Evolutionary conservation across 1,140 invertebrate species (phyloP).

Genomic region (Mizuhopecten yessoensis): DNA sequence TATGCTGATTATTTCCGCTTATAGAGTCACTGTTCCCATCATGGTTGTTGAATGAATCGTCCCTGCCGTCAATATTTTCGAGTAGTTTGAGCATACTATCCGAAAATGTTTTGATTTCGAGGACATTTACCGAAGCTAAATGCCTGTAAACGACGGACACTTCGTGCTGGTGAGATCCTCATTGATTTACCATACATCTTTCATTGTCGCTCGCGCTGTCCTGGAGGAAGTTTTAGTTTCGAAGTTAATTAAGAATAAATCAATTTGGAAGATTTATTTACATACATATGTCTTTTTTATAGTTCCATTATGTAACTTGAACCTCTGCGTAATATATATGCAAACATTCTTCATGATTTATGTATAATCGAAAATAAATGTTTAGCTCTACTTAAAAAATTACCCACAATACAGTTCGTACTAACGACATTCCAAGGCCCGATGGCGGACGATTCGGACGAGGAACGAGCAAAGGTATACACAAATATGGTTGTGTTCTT

Average conservation of each 20-base stretch:
- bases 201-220: conserved; percentile 21
- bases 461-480: conserved; percentile 7
- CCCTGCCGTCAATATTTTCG: conserved; percentile 15
- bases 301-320: too few relatives aligned
- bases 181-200: conserved; percentile 21
- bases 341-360: not conserved
- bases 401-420: conserved; percentile 25
- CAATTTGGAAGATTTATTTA: too few relatives aligned
- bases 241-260: not conserved
- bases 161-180: not conserved
- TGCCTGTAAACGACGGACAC: not conserved
- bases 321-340: too few relatives aligned
- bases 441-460: conserved; percentile 29
- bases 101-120: not conserved
- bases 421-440: not conserved
- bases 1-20: conserved; percentile 31
- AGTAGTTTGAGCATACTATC: not conserved
- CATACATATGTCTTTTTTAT: too few relatives aligned
- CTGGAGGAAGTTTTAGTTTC: conserved; percentile 5
- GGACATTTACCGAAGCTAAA: not conserved
- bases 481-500: not conserved
- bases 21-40: not conserved
- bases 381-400: not conserved
- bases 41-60: not conserved
- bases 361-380: not conserved